Percentiles rank a stretch among this genome's conserved stretches.
These are phyloP conservation scores for Schizaphis graminum DNA, from an alignment of 2,888 invertebrate species.

Conservation along the genomic window DNA sequence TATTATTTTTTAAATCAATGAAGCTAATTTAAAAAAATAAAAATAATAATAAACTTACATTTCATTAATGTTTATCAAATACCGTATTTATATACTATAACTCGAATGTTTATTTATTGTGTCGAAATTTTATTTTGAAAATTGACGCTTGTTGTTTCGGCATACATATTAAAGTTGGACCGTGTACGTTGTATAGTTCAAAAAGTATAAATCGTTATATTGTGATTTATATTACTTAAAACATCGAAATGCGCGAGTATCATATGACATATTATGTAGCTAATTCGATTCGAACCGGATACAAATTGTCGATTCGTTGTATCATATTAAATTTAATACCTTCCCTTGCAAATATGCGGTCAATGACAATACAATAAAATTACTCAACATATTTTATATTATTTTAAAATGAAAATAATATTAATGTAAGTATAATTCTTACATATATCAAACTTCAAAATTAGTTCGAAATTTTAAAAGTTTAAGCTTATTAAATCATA, in stretches of 20 bases:
- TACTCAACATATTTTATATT: constrained; percentile 7
- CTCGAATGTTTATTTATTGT: constrained; percentile 49
- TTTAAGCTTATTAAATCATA: background rate
- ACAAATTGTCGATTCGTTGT: constrained; percentile 21
- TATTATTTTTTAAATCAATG: constrained; percentile 32
- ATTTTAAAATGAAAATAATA: background rate
- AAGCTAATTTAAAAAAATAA: constrained; percentile 36
- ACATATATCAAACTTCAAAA: background rate
- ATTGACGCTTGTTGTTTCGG: constrained; percentile 34
- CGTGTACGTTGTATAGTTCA: background rate
- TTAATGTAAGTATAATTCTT: background rate
- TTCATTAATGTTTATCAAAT: constrained; percentile 43
- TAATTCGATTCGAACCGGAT: constrained; percentile 19
- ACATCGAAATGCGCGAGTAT: background rate
- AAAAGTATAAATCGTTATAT: constrained; percentile 34
- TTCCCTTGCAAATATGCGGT: constrained; percentile 15
- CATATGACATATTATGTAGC: background rate
- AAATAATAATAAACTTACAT: background rate
- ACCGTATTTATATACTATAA: constrained; percentile 5
- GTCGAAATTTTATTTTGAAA: constrained; percentile 43
- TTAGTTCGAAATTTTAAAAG: background rate
- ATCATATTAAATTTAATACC: background rate
- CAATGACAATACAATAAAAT: constrained; percentile 32
- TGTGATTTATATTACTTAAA: constrained; percentile 4
- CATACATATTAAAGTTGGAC: constrained; percentile 25